phyloP scores from a whole-genome alignment of 2,888 invertebrate genomes.

The Clanis bilineata region DNA sequence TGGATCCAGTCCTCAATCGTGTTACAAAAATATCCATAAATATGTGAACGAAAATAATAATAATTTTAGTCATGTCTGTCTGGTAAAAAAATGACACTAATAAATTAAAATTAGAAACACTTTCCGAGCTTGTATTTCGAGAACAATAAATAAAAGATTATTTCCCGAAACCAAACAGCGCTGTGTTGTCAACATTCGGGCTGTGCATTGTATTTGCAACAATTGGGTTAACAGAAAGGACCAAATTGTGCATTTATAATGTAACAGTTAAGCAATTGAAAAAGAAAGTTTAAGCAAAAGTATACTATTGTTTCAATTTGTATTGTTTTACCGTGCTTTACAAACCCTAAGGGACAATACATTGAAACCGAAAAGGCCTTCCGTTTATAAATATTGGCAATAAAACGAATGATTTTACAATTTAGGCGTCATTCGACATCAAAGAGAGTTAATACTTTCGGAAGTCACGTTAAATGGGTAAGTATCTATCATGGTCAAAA shows the following conservation, averaged over 20 bases:
- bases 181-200: neutral
- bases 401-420: neutral
- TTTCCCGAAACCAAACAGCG: neutral
- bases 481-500: no score
- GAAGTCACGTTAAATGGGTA: no score
- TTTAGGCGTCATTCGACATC: no score
- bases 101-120: slow-evolving; percentile 10
- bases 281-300: slow-evolving; percentile 44
- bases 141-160: neutral
- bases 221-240: slow-evolving; percentile 11
- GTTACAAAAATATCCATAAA: no score
- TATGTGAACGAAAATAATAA: no score
- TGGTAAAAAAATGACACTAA: neutral
- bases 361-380: slow-evolving; percentile 43
- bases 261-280: slow-evolving; percentile 33
- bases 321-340: slow-evolving; percentile 35
- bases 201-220: slow-evolving; percentile 1
- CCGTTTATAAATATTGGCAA: slow-evolving; percentile 33
- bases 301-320: slow-evolving; percentile 25
- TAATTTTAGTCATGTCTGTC: no score
- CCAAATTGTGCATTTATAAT: slow-evolving; percentile 11
- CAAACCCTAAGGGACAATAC: slow-evolving; percentile 33
- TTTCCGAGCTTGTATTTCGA: neutral
- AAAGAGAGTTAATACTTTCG: no score
- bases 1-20: no score